Base-by-base conservation (phyloP, 2,113 vertebrate genomes). In the Boleophthalmus pectinirostris region DNA sequence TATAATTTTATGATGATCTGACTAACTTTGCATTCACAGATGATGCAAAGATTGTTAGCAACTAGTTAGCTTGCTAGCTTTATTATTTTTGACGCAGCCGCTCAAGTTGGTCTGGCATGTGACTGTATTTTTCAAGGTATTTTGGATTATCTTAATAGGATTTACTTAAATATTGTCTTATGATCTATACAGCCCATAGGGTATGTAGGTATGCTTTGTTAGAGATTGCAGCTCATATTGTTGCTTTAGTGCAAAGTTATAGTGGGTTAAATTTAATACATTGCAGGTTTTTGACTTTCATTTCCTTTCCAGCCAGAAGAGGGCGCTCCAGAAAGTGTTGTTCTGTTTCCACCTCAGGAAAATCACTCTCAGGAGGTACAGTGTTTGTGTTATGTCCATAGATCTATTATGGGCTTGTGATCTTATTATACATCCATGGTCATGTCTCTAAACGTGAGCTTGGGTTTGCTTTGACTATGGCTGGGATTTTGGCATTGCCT, bases 301-400 rank as follows among this genome's bases (percentile, higher is more conserved):
- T 5, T 85, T 88, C 65, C 82, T 54, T 92, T 88, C 49, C 88
- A 90, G 90, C 90, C 92, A 92, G 92, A 93, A 91, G 93, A 92
- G 86, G 91, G 86, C 80, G 61, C 86, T 72, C 49, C 85, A 65
- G 90, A 92, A 69, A 91, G 87, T 56, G 83, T 92, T 82, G 82
- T 91, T 82, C 85, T 92, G 21, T 90, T 93, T 83, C 93, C 90
- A 73, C 87, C 90, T 18, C 72, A 91, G 77, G 88, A 87, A 85
- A 82, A 66, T 72, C 69, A 76, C 58, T 70, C 74, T 20, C 1
- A 7, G 11, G 73, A 92, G 91, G 89, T 91, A 90, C 72, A 73
- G 56, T 2, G 25, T 35, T 0, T 63, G 13, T 57, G 47, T 65
- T 67, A 68, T 45, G 43, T 63, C 18, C 60, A 63, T 43, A 8